Evolutionary conservation across 1,140 invertebrate genomes (phyloP).

Genomic region (Drosophila sulfurigaster): DNA sequence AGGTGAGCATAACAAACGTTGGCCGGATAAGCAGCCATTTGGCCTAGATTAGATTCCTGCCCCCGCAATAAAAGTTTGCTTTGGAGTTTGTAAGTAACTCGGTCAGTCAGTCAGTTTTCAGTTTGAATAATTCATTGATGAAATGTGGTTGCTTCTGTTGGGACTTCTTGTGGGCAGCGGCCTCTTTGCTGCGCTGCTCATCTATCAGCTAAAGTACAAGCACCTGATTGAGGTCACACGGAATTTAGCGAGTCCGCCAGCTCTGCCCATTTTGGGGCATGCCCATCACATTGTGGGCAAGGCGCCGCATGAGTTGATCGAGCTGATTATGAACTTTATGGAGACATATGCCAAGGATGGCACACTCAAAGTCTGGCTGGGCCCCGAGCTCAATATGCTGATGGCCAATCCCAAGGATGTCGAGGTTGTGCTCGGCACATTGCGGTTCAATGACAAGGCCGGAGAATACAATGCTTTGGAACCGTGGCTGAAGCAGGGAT

Average conservation of each 20-base stretch:
- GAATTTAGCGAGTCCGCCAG: constrained; percentile 67
- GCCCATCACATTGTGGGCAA: constrained; percentile 70
- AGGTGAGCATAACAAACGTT: background rate
- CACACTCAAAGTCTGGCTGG: constrained; percentile 86
- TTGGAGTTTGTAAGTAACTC: background rate
- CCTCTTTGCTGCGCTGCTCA: constrained; percentile 50
- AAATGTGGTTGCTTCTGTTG: constrained; percentile 47
- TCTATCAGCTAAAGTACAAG: constrained; percentile 75
- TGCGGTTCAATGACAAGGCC: constrained; percentile 79
- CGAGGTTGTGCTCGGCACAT: constrained; percentile 64
- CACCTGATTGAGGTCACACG: constrained; percentile 66
- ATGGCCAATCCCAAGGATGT: constrained; percentile 73
- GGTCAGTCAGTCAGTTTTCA: background rate
- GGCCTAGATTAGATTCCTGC: constrained; percentile 7
- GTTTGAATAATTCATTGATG: background rate
- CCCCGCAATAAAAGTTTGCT: background rate
- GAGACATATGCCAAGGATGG: constrained; percentile 42
- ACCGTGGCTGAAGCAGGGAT: constrained; percentile 90
- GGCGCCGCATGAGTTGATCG: constrained; percentile 57
- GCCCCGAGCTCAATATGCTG: constrained; percentile 72
- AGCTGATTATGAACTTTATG: constrained; percentile 48
- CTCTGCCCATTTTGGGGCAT: constrained; percentile 71
- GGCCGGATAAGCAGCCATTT: constrained; percentile 24
- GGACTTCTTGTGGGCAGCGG: constrained; percentile 60
- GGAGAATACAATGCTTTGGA: constrained; percentile 88